A percentile compares a stretch with the other conserved stretches of the same genome.
These are phyloP conservation scores for Lithobates pipiens DNA, from an alignment of 2,797 vertebrate genomes.

Conservation along the genomic window DNA sequence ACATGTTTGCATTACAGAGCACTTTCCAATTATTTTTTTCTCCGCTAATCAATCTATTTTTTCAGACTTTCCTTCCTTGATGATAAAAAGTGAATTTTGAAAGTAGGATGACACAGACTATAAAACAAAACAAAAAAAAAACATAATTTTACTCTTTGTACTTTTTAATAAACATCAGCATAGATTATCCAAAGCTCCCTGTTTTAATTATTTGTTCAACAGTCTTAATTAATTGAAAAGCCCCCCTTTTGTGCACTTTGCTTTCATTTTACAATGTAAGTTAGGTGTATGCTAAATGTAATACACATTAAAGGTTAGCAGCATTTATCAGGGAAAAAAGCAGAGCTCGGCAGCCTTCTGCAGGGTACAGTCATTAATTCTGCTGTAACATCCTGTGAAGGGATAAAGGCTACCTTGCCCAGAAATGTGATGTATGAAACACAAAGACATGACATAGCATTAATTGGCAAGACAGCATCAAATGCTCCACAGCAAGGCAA, in stretches of 20 bases:
- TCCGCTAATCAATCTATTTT: neutral
- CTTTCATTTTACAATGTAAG: constrained; percentile 39
- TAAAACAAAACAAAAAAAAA: neutral
- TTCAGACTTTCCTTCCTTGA: neutral
- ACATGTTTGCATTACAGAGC: neutral
- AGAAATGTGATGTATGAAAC: constrained; percentile 65
- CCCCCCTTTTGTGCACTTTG: neutral
- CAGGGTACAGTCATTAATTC: constrained; percentile 70
- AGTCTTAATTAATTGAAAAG: constrained; percentile 16
- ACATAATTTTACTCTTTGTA: constrained; percentile 10
- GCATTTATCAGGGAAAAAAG: constrained; percentile 57
- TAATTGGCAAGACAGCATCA: constrained; percentile 73
- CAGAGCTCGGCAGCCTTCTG: constrained; percentile 62
- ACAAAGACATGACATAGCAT: constrained; percentile 70
- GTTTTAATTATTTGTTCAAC: neutral
- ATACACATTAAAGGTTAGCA: constrained; percentile 60
- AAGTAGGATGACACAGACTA: neutral
- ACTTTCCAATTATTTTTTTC: neutral
- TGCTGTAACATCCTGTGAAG: constrained; percentile 66
- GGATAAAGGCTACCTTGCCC: constrained; percentile 62
- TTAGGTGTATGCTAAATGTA: constrained; percentile 49
- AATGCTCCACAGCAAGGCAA: constrained; percentile 65
- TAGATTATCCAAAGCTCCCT: neutral
- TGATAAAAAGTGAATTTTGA: neutral
- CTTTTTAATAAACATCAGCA: neutral